phyloP scores from a whole-genome alignment of 2,113 vertebrate species.

The Poecile atricapillus region DNA sequence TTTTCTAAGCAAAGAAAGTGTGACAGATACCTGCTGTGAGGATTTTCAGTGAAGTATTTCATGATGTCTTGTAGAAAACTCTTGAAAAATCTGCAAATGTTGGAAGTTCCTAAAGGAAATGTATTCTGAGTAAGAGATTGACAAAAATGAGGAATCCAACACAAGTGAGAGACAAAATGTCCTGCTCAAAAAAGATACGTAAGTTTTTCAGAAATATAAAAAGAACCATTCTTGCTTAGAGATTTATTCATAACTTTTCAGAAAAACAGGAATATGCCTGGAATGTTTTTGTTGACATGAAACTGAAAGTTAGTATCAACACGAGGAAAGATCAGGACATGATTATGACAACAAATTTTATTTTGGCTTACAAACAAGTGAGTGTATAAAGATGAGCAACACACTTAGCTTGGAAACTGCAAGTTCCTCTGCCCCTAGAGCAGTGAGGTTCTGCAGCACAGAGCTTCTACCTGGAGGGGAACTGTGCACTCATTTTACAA shows the following conservation, averaged over 20 bases:
- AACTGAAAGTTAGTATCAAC: not conserved
- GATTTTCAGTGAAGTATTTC: not conserved
- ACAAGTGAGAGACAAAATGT: not conserved
- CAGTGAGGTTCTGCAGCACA: not conserved
- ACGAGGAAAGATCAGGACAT: not conserved
- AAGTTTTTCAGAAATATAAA: not conserved
- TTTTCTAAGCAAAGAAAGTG: not conserved
- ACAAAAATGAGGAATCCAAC: not conserved
- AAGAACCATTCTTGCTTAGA: not conserved
- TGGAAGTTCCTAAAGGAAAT: not conserved
- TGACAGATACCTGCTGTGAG: not conserved
- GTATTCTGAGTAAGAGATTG: not conserved
- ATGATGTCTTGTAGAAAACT: not conserved
- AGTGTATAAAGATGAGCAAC: not conserved
- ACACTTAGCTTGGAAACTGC: not conserved
- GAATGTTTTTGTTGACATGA: not conserved
- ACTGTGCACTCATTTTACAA: not conserved
- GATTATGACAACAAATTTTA: not conserved
- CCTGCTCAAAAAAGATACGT: not conserved
- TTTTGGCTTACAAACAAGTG: not conserved
- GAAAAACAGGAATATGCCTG: not conserved
- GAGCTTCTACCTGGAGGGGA: not conserved
- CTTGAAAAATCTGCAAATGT: not conserved
- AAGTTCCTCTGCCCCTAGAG: not conserved
- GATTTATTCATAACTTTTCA: not conserved